These are phyloP conservation scores for Fopius arisanus DNA, from an alignment of 1,140 invertebrate genomes.

Conservation along the genomic window DNA sequence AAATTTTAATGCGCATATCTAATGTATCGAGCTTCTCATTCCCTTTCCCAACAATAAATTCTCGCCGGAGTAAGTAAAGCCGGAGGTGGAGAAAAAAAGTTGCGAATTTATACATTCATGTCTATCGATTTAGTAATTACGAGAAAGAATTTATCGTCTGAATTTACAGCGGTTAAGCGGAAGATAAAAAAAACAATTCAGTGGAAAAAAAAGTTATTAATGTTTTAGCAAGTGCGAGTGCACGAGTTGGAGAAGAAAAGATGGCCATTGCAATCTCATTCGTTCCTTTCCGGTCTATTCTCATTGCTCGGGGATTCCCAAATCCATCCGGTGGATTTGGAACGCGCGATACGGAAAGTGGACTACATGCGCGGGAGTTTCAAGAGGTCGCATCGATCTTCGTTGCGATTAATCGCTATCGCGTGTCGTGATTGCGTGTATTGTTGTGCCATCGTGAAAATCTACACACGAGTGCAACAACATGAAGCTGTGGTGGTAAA, in stretches of 20 bases:
- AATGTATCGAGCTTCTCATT: not conserved
- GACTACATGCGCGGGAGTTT: not conserved
- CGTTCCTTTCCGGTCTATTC: not conserved
- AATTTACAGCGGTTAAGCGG: not conserved
- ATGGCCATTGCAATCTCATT: not conserved
- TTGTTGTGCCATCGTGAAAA: not conserved
- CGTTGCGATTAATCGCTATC: conserved; percentile 14
- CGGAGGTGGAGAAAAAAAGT: not conserved
- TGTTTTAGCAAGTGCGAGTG: not conserved
- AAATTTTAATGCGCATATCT: not conserved
- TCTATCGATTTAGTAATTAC: conserved; percentile 1
- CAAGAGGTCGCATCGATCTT: conserved; percentile 6
- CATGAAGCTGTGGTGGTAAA: too few species aligned
- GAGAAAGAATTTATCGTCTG: not conserved
- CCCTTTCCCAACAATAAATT: not conserved
- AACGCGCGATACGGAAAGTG: not conserved
- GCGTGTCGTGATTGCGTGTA: not conserved
- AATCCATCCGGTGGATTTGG: not conserved
- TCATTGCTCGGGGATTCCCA: not conserved
- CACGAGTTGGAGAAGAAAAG: not conserved
- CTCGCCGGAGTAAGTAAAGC: not conserved
- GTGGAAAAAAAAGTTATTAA: not conserved
- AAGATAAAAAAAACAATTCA: too few species aligned
- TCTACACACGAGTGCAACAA: not conserved
- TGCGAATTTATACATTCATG: not conserved